phyloP scores from a whole-genome alignment of 53 echinoderm and acorn worm genomes.

The Stichopus horrens region DNA sequence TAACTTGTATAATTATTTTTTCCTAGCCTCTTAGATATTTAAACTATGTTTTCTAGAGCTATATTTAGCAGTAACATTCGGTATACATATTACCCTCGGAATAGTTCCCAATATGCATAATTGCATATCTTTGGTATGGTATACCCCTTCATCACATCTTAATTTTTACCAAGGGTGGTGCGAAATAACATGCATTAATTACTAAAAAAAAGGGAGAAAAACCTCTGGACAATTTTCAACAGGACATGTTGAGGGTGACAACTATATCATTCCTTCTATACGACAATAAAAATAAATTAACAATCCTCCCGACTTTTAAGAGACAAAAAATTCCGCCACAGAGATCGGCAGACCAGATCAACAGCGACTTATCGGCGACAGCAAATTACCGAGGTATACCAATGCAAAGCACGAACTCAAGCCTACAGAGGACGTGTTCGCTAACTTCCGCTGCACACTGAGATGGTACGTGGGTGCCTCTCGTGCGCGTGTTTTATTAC shows the following conservation, averaged over 20 bases:
- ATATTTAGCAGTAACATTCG: too few relatives aligned
- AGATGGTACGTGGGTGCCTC: neutral
- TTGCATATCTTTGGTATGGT: too few relatives aligned
- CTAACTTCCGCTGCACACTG: neutral
- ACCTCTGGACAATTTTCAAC: neutral
- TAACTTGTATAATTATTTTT: too few relatives aligned
- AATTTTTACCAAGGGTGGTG: too few relatives aligned
- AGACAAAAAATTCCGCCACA: slow-evolving; percentile 4
- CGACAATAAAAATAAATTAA: slow-evolving; percentile 2
- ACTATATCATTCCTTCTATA: neutral
- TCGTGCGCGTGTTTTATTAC: slow-evolving; percentile 4
- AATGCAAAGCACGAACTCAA: neutral
- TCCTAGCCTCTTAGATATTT: too few relatives aligned
- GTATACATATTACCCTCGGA: too few relatives aligned
- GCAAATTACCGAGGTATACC: neutral
- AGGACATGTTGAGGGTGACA: neutral
- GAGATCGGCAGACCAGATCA: neutral
- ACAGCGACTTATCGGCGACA: neutral
- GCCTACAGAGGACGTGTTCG: neutral
- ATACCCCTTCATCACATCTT: too few relatives aligned
- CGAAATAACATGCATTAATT: neutral
- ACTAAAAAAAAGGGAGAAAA: neutral
- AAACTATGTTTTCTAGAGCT: too few relatives aligned
- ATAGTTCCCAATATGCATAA: too few relatives aligned
- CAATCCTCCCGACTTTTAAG: slow-evolving; percentile 11